Conservation (phyloP, 2,888 invertebrate species). For the Podabrus alpinus region DNA sequence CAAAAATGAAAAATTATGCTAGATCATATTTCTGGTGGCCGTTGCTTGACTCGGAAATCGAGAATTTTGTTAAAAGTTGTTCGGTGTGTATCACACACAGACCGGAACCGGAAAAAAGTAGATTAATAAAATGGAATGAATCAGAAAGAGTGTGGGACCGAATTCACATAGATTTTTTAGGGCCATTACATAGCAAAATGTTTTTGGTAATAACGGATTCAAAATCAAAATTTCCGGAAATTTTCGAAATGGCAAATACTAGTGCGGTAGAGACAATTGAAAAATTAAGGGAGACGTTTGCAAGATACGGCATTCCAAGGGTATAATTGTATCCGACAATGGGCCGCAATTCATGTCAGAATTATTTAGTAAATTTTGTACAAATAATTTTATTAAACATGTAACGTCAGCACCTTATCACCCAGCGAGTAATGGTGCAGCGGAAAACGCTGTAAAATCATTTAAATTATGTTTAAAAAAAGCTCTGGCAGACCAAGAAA, state of each 20-base stretch:
- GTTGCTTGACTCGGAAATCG: not conserved
- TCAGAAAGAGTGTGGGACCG: not conserved
- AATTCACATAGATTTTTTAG: not conserved
- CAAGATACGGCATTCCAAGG: too few species aligned
- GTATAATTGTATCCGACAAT: too few species aligned
- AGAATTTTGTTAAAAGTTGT: not conserved
- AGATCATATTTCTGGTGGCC: slow-evolving; percentile 24
- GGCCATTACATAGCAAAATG: not conserved
- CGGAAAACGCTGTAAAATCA: not conserved
- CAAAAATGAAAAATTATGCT: too few species aligned
- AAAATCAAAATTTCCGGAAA: too few species aligned
- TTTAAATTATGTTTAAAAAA: not conserved
- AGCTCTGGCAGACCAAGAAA: not conserved
- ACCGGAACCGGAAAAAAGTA: not conserved
- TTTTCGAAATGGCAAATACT: not conserved
- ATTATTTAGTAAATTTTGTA: too few species aligned
- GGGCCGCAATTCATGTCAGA: too few species aligned
- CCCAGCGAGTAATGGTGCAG: not conserved
- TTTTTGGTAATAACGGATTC: too few species aligned
- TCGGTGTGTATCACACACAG: not conserved
- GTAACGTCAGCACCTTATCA: not conserved
- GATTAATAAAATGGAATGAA: not conserved
- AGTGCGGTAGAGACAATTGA: not conserved
- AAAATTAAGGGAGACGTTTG: not conserved
- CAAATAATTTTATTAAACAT: not conserved